Evolutionary conservation across 2,888 invertebrate species (phyloP).

Genomic region (Clusia tigrina): DNA sequence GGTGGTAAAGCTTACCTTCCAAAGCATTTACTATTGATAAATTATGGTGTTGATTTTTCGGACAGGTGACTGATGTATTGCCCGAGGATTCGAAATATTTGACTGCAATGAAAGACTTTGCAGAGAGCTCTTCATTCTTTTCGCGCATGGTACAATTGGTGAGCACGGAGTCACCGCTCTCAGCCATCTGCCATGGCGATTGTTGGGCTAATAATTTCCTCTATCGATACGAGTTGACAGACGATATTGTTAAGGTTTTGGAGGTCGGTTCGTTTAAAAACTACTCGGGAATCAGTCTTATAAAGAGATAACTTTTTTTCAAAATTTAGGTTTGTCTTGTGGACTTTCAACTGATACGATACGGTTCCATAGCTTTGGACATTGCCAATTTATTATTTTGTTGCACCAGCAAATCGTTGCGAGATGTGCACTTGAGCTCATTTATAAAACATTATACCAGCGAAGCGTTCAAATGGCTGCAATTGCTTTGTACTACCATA

Average conservation of each 20-base stretch:
- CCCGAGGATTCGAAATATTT: conserved; percentile 66
- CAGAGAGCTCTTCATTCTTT: conserved; percentile 73
- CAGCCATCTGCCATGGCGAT: conserved; percentile 78
- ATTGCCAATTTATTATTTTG: conserved; percentile 73
- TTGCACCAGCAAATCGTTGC: conserved; percentile 71
- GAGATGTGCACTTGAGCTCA: conserved; percentile 68
- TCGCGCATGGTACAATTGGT: conserved; percentile 73
- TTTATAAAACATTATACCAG: conserved; percentile 71
- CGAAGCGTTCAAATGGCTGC: conserved; percentile 68
- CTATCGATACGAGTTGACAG: conserved; percentile 66
- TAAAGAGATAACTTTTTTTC: neutral
- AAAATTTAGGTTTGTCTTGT: conserved; percentile 71
- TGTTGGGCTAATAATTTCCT: conserved; percentile 80
- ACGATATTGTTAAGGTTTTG: conserved; percentile 54
- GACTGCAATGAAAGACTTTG: conserved; percentile 69
- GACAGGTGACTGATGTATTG: conserved; percentile 56
- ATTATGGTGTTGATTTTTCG: too few species aligned
- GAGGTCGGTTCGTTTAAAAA: conserved; percentile 64
- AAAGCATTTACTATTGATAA: neutral
- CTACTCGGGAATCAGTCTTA: neutral
- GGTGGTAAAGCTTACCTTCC: conserved; percentile 6
- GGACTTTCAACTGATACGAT: conserved; percentile 76
- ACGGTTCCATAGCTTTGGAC: conserved; percentile 75
- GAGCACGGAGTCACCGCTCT: conserved; percentile 70
- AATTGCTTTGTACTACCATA: conserved; percentile 66